These are phyloP conservation scores for Lottia gigantea DNA, from an alignment of 2,888 invertebrate genomes.

Conservation along the genomic window DNA sequence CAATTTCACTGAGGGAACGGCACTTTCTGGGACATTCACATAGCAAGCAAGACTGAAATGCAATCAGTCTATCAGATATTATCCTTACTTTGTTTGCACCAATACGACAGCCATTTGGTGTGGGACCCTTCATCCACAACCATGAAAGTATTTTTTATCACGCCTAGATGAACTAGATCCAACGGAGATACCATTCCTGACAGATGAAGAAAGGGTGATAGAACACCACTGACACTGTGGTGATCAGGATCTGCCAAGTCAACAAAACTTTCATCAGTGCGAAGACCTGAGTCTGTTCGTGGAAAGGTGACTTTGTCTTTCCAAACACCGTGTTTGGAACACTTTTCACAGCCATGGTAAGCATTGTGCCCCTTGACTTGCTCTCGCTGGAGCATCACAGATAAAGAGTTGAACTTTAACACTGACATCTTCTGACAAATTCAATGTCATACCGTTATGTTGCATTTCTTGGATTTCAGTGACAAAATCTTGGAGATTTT, in stretches of 20 bases:
- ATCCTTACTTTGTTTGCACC: conserved; percentile 1
- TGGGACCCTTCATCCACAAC: conserved; percentile 32
- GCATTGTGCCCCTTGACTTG: conserved; percentile 48
- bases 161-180: conserved; percentile 52
- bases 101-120: conserved; percentile 3
- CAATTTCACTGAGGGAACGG: conserved; percentile 34
- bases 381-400: conserved; percentile 56
- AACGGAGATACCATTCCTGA: conserved; percentile 36
- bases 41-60: conserved; percentile 28
- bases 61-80: conserved; percentile 34
- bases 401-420: conserved; percentile 35
- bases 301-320: conserved; percentile 31
- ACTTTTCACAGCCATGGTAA: conserved; percentile 54
- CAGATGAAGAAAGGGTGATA: conserved; percentile 23
- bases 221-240: conserved; percentile 33
- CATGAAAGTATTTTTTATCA: conserved; percentile 31
- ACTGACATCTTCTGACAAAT: neutral
- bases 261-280: conserved; percentile 37
- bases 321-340: conserved; percentile 32
- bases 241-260: conserved; percentile 33
- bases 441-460: conserved; percentile 10
- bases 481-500: conserved; percentile 29
- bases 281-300: conserved; percentile 21
- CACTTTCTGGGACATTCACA: conserved; percentile 43
- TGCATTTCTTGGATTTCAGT: conserved; percentile 27